Base-by-base conservation (phyloP, 2,888 invertebrate species). In the Sinhomidia bicolor region DNA sequence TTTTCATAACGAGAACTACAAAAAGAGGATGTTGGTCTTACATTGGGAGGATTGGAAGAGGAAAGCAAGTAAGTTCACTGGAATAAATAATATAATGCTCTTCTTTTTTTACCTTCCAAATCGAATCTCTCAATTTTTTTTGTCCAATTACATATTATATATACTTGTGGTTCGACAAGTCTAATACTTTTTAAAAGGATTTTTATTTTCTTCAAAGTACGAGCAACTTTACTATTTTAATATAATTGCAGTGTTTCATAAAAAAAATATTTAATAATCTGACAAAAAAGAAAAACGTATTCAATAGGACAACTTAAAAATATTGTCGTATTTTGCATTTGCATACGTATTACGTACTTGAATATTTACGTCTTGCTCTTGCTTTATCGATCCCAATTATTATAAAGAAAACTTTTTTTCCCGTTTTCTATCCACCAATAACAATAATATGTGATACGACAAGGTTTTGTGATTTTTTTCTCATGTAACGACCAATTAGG, bases 1-100 rank as follows among this genome's bases (percentile, higher is more conserved):
- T 90, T 32, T 91, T 89, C 88, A 91, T 91, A 20, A 91, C 90
- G 12, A 89, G 89, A 44, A 81, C 65, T 17, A 91, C 89, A 23
- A 90, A 89, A 26, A 51, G 89, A 80, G 91, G 91, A 14, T 91
- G 91, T 78, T 91, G 91, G 90, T 89, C 89, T 26, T 90, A 91
- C 54, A 90, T 91, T n/a, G 91, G 91, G 7, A 51, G 91, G 6
- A 89, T 91, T 71, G 91, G 91, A 26, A 79, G 89, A 23, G 91
- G 91, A 80, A 88, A 89, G 78, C 91, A 91, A 89, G 91, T 90
- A 83, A 74, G 86, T 41, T 68, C 14, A 10, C 36, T 17, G 7
- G n/a, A 5, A 5, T 20, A 14, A 32, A 7, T 60, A 4, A n/a
- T 5, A 54, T 6, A 10, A 60, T 26, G n/a, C 62, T 65, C n/a